Evolutionary conservation across 2,113 vertebrate species (phyloP).

Genomic region (Promerops cafer): DNA sequence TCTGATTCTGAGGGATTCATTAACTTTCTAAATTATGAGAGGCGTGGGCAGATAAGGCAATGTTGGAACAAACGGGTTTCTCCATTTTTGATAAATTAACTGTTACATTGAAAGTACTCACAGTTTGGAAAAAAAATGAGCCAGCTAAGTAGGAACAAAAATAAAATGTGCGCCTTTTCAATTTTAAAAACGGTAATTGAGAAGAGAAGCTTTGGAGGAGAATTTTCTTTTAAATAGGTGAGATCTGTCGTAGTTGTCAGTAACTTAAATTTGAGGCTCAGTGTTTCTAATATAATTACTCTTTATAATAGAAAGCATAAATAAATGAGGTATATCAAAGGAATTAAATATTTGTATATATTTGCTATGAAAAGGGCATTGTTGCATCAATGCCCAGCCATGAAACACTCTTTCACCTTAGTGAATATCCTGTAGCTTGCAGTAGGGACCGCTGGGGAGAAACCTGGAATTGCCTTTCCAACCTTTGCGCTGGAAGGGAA

Average conservation of each 20-base stretch:
- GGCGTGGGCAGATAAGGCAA: neutral
- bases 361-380: neutral
- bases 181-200: neutral
- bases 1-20: neutral
- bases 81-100: conserved; percentile 18
- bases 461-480: neutral
- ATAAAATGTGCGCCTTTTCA: neutral
- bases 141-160: neutral
- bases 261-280: neutral
- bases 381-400: neutral
- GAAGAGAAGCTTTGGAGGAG: neutral
- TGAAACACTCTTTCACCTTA: neutral
- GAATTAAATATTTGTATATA: neutral
- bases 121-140: neutral
- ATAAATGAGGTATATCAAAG: neutral
- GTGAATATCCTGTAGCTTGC: neutral
- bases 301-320: neutral
- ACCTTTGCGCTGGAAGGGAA: rapidly evolving
- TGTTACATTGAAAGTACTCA: neutral
- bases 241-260: neutral
- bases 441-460: neutral
- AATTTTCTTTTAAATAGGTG: neutral
- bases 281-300: neutral
- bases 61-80: neutral
- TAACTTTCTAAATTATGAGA: neutral